Base-by-base conservation (phyloP, 1,140 invertebrate species). In the Telenomus remus region DNA sequence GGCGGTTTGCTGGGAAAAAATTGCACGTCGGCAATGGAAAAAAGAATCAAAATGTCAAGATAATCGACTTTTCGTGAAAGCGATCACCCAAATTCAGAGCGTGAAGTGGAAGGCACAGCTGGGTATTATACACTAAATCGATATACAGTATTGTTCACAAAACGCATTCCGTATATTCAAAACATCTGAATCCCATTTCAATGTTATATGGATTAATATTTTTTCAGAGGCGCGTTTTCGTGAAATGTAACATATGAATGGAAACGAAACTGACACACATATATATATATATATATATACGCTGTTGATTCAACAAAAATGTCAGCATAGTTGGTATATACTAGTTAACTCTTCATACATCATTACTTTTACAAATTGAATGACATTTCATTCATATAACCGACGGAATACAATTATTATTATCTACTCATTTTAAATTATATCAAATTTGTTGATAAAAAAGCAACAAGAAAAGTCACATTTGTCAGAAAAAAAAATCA, bases 61-160 rank as follows among this genome's bases (percentile, higher is more conserved):
- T 75, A 78, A 78, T 75, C 66, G 66, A 71, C 71, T 75, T 74
- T 71, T 63, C 61, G 8, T 56, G 43, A 63, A 74, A 78, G 59
- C 47, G 60, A 64, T 69, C 49, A 54, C 46, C 60, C 48, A 54
- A 68, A 65, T 57, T 73, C 39, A 3, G 16, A 60, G 50, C 49
- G 63, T 71, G 63, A 73, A 73, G 54, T 55, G 48, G 51, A 64
- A 48, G 4, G 57, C 46, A 46, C 68, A 79, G 68, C 66, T 75
- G 66, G 57, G 44, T 72, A 60, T 54, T 61, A 42, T 55, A 44
- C 50, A 49, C 53, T 35, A 27, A 66, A 59, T 16, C 61, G 55
- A 59, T 71, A 27, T 27, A n/a, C n/a, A n/a, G n/a, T n/a, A 71
- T 76, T 71, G 53, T 71, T 60, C 65, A 49, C 56, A 7, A 64